Evolutionary conservation across 2,113 vertebrate species (phyloP).

Genomic region (Aldabrachelys gigantea): DNA sequence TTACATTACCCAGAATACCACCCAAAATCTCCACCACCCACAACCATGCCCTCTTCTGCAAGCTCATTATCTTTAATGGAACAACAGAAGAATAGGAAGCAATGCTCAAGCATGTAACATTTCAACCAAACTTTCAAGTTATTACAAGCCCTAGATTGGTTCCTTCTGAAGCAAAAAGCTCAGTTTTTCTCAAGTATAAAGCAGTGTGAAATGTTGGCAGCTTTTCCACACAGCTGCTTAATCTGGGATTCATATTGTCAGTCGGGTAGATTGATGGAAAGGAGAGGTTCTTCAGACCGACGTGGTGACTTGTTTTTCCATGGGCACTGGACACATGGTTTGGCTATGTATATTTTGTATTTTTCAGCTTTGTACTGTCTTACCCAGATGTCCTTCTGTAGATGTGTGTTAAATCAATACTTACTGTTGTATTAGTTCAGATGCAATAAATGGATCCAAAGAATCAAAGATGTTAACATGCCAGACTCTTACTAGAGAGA

Average conservation of each 20-base stretch:
- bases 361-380: background rate
- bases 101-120: background rate
- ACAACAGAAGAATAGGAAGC: background rate
- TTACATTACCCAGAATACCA: background rate
- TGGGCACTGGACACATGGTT: background rate
- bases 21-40: background rate
- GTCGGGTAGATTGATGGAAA: background rate
- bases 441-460: no score
- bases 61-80: background rate
- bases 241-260: background rate
- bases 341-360: background rate
- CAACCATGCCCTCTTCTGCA: background rate
- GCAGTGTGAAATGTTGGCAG: background rate
- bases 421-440: no score
- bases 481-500: background rate
- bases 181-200: background rate
- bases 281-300: background rate
- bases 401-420: background rate
- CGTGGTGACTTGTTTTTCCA: background rate
- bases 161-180: background rate
- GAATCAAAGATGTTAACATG: no score
- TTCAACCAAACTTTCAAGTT: background rate
- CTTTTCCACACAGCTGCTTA: background rate
- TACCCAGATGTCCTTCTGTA: background rate
- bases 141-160: background rate